A percentile compares a stretch with the other conserved stretches of the same genome.
phyloP scores from a whole-genome alignment of 2,113 vertebrate genomes.

The Nettapus auritus region DNA sequence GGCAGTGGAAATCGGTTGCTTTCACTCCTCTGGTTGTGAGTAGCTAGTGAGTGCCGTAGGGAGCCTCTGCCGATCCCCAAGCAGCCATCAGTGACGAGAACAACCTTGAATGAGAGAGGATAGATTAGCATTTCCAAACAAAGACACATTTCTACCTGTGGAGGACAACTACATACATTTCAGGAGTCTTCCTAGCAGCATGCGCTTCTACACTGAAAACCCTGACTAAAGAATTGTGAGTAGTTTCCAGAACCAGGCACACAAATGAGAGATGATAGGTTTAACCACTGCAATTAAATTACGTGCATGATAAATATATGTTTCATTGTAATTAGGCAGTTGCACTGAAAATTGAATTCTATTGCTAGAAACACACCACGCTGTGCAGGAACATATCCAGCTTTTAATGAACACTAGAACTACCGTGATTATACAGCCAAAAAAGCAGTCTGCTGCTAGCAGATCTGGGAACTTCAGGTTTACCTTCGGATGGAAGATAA shows the following conservation, averaged over 20 bases:
- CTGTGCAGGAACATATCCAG: not conserved
- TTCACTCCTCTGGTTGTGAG: conserved; percentile 86
- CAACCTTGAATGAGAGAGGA: conserved; percentile 79
- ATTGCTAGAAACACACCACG: not conserved
- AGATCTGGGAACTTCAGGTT: not conserved
- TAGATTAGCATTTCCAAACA: not conserved
- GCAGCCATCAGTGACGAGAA: conserved; percentile 95
- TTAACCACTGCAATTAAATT: not conserved
- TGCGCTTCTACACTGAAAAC: not conserved
- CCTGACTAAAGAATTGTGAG: not conserved
- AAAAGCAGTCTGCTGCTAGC: not conserved
- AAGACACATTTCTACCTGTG: not conserved
- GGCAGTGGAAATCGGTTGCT: conserved; percentile 94
- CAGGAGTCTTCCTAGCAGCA: not conserved
- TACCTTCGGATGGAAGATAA: not conserved
- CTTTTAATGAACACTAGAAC: not conserved
- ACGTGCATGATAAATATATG: accelerated
- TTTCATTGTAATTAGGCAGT: not conserved
- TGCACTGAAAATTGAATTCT: not conserved
- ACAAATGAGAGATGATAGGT: not conserved
- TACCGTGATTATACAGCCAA: not conserved
- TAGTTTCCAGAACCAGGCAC: not conserved
- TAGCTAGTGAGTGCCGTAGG: conserved; percentile 89
- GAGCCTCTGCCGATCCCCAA: conserved; percentile 95
- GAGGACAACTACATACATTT: not conserved